Evolutionary conservation across 2,797 vertebrate genomes (phyloP), one percentile per base, ranked within the genome.

Genomic region (Chiroxiphia lanceolata): DNA sequence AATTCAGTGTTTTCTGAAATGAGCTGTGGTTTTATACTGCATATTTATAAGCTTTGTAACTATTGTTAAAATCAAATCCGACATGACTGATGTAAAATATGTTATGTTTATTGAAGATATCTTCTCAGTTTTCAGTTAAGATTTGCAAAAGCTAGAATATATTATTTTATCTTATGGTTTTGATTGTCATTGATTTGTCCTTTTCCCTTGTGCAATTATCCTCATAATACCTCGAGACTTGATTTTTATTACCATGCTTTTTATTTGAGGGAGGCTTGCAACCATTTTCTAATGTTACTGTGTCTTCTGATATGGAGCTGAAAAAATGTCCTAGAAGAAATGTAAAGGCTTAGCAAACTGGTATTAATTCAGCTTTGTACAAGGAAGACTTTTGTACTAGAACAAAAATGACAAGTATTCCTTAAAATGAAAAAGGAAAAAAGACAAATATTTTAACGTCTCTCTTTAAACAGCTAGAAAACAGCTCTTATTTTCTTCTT

Each of bases 1-100:
- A 94, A 96, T 95, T 94, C 90, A 93, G 63, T 76, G 80, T 91
- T 87, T 89, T 92, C 64, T 90, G 75, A 95, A 94, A 96, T 79
- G 83, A 94, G 70, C 85, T 91, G 14, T 84, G 79, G 77, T 83
- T 94, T 94, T 90, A 54, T 89, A 38, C 31, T 94, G 88, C 88
- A 94, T 96, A 94, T 95, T 95, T 94, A 95, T 97, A 94, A 94
- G 90, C 78, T 93, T 82, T 89, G 45, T 80, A 89, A 84, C 85
- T 94, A 94, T 92, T 96, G 94, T 90, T 94, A 91, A 96, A 77
- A 90, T 82, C 56, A 87, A 93, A 86, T 84, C 40, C 53, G 79
- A 47, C 6, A 31, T 1, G 33, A 64, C 67, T 79, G 63, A 90
- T 93, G 63, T 74, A 80, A 94, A 94, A 84, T 91, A 90, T 67